Evolutionary conservation across 1,140 invertebrate genomes (phyloP).

Genomic region (Myzus persicae): DNA sequence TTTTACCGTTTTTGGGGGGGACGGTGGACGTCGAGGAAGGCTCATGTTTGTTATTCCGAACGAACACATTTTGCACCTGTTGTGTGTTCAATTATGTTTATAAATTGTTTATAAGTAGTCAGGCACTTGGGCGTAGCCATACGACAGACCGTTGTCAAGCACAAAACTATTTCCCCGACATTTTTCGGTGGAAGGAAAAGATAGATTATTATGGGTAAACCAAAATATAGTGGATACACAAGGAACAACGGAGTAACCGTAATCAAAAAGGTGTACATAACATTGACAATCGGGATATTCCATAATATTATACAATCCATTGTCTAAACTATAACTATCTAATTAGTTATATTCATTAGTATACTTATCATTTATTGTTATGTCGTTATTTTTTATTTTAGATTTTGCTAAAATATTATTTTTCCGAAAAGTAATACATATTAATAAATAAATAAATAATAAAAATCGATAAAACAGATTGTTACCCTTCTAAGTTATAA

Average conservation of each 20-base stretch:
- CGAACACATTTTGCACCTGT: slow-evolving; percentile 3
- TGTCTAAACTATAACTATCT: too few relatives aligned
- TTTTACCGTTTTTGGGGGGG: too few relatives aligned
- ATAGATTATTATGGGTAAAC: not conserved
- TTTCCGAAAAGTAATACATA: too few relatives aligned
- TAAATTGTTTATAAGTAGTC: not conserved
- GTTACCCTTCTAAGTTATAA: too few relatives aligned
- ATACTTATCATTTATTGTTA: too few relatives aligned
- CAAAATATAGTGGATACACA: not conserved
- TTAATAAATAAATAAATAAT: too few relatives aligned
- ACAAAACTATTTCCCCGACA: not conserved
- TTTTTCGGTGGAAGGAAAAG: not conserved
- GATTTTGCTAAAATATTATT: too few relatives aligned
- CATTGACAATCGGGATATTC: not conserved
- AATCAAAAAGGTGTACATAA: not conserved
- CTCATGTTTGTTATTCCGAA: not conserved
- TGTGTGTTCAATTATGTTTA: not conserved
- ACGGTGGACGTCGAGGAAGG: not conserved
- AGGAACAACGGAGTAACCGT: not conserved
- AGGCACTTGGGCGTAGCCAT: too few relatives aligned
- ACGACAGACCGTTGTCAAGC: not conserved
- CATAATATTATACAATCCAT: not conserved
- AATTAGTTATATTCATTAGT: too few relatives aligned
- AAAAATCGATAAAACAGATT: too few relatives aligned
- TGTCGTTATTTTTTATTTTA: too few relatives aligned